phyloP scores from a whole-genome alignment of 1,140 invertebrate species.

The Platyura marginata region DNA sequence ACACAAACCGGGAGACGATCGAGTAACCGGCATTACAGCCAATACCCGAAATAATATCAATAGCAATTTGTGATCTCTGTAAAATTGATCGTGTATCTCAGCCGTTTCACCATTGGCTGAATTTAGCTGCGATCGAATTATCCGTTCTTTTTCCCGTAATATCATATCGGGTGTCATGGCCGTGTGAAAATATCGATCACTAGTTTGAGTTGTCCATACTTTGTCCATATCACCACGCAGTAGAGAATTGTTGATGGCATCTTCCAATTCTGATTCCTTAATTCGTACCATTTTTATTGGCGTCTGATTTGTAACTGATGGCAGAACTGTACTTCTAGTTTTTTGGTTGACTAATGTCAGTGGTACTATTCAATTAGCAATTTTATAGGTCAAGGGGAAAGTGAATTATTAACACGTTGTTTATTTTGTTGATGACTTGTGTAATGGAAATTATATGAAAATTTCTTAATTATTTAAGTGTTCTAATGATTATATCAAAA shows the following conservation, averaged over 20 bases:
- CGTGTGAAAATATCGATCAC: neutral
- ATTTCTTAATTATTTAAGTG: no score
- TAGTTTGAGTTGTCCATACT: neutral
- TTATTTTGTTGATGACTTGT: no score
- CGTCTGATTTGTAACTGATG: no score
- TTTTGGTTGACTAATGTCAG: no score
- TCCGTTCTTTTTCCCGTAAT: constrained; percentile 1
- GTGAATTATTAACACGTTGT: no score
- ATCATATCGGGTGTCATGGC: neutral
- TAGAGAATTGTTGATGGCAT: neutral
- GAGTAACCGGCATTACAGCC: constrained; percentile 37
- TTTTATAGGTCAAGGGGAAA: no score
- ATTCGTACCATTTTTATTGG: no score
- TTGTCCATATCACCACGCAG: neutral
- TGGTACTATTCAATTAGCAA: no score
- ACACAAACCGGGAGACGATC: constrained; percentile 25
- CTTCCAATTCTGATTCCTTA: constrained; percentile 1
- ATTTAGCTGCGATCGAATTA: constrained; percentile 26
- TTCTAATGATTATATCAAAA: no score
- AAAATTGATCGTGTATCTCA: constrained; percentile 38
- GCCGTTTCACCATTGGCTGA: constrained; percentile 30
- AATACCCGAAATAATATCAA: constrained; percentile 33
- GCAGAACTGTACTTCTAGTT: no score
- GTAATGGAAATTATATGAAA: no score
- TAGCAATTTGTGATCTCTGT: constrained; percentile 38